phyloP scores from a whole-genome alignment of 2,113 vertebrate genomes.

The Arizona elegans region DNA sequence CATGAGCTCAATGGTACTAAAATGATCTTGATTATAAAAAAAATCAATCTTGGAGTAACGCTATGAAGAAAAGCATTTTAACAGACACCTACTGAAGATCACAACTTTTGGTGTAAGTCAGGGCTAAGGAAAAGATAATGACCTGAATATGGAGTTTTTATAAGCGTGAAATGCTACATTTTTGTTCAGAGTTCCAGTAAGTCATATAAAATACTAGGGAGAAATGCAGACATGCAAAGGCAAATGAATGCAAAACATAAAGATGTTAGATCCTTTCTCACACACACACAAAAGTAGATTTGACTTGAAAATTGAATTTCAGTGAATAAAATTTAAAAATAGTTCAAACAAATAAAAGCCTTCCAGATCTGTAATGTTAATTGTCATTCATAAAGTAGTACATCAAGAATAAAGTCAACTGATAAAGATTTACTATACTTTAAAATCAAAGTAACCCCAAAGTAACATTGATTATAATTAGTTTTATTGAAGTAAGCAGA shows the following conservation, averaged over 20 bases:
- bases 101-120: background rate
- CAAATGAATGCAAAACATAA: background rate
- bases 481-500: background rate
- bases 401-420: background rate
- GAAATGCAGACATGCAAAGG: background rate
- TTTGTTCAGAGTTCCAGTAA: background rate
- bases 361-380: background rate
- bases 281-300: background rate
- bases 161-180: background rate
- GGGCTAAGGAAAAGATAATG: background rate
- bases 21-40: conserved; percentile 4
- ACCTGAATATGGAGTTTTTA: background rate
- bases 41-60: conserved; percentile 8
- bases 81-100: background rate
- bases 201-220: background rate
- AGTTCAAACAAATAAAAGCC: background rate
- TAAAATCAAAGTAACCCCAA: background rate
- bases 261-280: background rate
- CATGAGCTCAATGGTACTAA: background rate
- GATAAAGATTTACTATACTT: background rate
- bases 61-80: background rate
- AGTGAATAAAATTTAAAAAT: background rate
- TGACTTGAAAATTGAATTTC: background rate
- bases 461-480: background rate
- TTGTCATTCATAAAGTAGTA: background rate